Conservation (phyloP, 2,888 invertebrate species). For the Oscheius sp. region DNA sequence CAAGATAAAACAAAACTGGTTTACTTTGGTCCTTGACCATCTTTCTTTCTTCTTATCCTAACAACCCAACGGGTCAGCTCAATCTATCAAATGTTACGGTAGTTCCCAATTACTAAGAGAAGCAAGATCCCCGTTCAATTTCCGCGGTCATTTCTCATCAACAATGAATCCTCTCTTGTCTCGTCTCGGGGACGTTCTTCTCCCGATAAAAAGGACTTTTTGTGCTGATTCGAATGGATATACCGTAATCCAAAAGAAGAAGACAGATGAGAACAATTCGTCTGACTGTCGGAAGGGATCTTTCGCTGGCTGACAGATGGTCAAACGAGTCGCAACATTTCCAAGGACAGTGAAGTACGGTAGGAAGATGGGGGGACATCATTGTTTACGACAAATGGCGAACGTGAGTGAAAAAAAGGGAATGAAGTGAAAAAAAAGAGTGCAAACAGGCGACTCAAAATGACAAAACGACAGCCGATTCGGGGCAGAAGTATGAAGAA, state of each 20-base stretch:
- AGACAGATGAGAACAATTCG: conserved; percentile 13
- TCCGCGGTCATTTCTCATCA: conserved; percentile 9
- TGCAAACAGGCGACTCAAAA: conserved; percentile 21
- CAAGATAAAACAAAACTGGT: too few relatives aligned
- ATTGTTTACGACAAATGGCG: not conserved
- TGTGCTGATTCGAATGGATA: not conserved
- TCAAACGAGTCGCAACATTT: conserved; percentile 14
- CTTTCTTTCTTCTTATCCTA: not conserved
- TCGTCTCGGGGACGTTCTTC: not conserved
- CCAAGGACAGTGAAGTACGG: conserved; percentile 1
- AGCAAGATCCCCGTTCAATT: not conserved
- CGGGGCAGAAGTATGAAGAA: conserved; percentile 9
- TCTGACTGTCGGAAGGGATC: conserved; percentile 20
- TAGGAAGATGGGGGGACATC: not conserved
- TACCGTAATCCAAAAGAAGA: conserved; percentile 21
- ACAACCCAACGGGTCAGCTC: not conserved
- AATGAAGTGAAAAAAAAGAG: not conserved
- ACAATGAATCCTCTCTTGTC: conserved; percentile 8
- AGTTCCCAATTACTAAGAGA: not conserved
- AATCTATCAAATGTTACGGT: too few relatives aligned
- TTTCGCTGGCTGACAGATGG: conserved; percentile 11
- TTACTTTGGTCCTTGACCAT: too few relatives aligned
- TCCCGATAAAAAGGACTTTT: not conserved
- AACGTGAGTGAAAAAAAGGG: not conserved
- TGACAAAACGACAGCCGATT: conserved; percentile 21